Conservation (phyloP, 1,140 invertebrate genomes). For the Drosophila pruinosa region DNA sequence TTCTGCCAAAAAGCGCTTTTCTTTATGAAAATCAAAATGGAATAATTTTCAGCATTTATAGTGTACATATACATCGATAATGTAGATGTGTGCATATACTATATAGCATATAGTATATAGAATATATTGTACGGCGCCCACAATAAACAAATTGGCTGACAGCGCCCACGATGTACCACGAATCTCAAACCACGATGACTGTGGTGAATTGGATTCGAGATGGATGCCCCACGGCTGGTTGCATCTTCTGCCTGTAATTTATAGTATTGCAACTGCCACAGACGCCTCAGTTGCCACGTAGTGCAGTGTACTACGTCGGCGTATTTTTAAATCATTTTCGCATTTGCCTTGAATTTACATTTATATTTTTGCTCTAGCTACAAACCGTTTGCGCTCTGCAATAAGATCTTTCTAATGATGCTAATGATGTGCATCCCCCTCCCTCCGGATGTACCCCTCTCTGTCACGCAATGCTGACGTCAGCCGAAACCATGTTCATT, state of each 20-base stretch:
- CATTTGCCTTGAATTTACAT: constrained; percentile 63
- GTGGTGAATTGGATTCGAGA: constrained; percentile 69
- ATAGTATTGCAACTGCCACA: constrained; percentile 42
- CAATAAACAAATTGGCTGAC: constrained; percentile 76
- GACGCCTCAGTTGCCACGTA: constrained; percentile 18
- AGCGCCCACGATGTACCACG: constrained; percentile 34
- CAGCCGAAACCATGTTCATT: constrained; percentile 55
- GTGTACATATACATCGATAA: not conserved
- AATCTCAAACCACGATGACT: constrained; percentile 21
- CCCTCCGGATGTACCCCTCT: not conserved
- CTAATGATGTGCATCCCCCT: constrained; percentile 14
- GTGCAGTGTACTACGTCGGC: constrained; percentile 55
- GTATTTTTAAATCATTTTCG: constrained; percentile 61
- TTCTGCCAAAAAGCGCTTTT: constrained; percentile 32
- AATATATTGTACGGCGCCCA: constrained; percentile 46
- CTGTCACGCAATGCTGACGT: constrained; percentile 55
- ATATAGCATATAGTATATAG: not conserved
- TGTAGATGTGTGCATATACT: constrained; percentile 19
- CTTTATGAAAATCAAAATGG: constrained; percentile 29
- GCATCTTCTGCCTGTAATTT: constrained; percentile 48
- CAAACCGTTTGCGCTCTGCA: constrained; percentile 4
- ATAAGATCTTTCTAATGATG: constrained; percentile 22
- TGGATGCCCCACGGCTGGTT: constrained; percentile 55
- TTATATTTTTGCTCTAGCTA: not conserved
- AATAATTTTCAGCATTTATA: constrained; percentile 30